Evolutionary conservation across 2,797 vertebrate species (phyloP).

Genomic region (Menidia menidia): DNA sequence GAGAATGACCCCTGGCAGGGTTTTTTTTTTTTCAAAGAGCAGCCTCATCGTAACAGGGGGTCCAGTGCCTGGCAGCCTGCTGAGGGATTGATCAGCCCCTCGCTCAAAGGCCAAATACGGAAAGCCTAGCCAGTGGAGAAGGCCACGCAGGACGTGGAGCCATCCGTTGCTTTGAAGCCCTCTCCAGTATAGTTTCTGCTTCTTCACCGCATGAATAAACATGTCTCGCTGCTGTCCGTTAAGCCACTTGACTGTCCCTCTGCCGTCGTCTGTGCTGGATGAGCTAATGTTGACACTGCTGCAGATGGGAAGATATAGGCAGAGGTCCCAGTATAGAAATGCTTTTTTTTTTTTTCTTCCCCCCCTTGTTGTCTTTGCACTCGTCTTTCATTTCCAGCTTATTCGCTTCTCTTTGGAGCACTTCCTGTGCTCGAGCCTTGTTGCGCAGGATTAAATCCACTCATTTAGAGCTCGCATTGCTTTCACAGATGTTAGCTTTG

Average conservation of each 20-base stretch:
- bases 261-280: constrained; percentile 47
- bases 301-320: constrained; percentile 53
- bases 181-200: constrained; percentile 70
- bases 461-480: constrained; percentile 76
- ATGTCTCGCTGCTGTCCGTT: constrained; percentile 54
- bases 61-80: constrained; percentile 72
- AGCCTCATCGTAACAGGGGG: constrained; percentile 74
- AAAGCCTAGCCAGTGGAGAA: constrained; percentile 74
- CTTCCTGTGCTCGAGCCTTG: constrained; percentile 71
- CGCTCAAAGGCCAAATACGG: constrained; percentile 80
- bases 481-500: constrained; percentile 86
- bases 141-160: constrained; percentile 75
- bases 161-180: constrained; percentile 75
- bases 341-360: constrained; percentile 32
- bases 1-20: constrained; percentile 77
- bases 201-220: constrained; percentile 75
- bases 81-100: constrained; percentile 81
- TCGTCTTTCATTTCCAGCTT: constrained; percentile 26
- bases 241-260: constrained; percentile 55
- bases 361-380: constrained; percentile 15
- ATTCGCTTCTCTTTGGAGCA: constrained; percentile 57
- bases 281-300: constrained; percentile 38
- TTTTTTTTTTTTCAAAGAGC: constrained; percentile 79
- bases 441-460: constrained; percentile 79
- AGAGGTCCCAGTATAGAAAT: constrained; percentile 52